Conservation (phyloP, 2,888 invertebrate species). For the Melanchra persicariae region DNA sequence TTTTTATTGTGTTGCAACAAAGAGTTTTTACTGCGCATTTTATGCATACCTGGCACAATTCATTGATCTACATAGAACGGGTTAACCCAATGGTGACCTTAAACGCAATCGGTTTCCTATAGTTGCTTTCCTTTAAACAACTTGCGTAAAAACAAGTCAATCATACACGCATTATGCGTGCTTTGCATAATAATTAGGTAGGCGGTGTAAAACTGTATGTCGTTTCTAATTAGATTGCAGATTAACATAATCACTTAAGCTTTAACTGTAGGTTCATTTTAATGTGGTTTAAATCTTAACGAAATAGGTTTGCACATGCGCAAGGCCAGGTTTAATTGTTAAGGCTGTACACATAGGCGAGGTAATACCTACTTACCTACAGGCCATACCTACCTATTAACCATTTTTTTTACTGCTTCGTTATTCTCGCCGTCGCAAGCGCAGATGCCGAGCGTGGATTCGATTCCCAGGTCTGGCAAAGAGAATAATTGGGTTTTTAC, state of each 20-base stretch:
- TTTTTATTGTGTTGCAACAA: background rate
- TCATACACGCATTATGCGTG: conserved; percentile 43
- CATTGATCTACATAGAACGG: conserved; percentile 69
- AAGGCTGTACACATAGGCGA: background rate
- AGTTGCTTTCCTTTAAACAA: conserved; percentile 76
- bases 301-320: background rate
- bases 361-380: no score
- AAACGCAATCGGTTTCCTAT: conserved; percentile 75
- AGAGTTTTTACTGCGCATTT: conserved; percentile 10
- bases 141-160: conserved; percentile 74
- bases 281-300: background rate
- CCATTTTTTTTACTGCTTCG: no score
- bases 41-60: conserved; percentile 47
- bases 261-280: conserved; percentile 9
- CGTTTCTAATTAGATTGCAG: conserved; percentile 28
- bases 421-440: no score
- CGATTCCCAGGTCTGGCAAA: no score
- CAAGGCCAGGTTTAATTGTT: background rate
- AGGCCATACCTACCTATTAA: no score
- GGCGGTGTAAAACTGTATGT: conserved; percentile 31
- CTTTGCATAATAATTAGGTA: conserved; percentile 58
- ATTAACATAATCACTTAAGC: conserved; percentile 29
- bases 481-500: no score
- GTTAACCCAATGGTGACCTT: conserved; percentile 76
- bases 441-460: no score